Evolutionary conservation across 2,113 vertebrate species (phyloP), one percentile per base, ranked within the genome.

Genomic region (Alexandromys fortis): DNA sequence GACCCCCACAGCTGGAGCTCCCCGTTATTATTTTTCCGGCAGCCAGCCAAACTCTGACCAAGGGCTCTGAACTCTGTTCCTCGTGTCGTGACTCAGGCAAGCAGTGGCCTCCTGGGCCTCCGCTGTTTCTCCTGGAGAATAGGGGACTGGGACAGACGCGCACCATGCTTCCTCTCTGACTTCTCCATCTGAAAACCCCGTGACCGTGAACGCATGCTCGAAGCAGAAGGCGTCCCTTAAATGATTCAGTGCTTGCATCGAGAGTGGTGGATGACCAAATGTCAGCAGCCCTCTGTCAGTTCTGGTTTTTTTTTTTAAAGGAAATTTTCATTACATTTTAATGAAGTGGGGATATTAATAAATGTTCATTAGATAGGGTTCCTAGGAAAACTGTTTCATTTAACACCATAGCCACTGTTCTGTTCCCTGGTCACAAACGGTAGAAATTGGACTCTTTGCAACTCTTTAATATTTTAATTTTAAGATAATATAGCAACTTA

Each of bases 291-390:
- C 24, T 95, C 73, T 38, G 7, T 21, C 13, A 85, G 24, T 77
- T 81, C 47, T 33, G 58, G 1, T n/a, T 65, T 76, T 47, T 49
- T 21, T 55, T 47, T 49, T 21, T 55, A 47, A 42, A 79, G 55
- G 13, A 75, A 78, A 75, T 45, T 28, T 63, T 94, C 63, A 61
- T 61, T 90, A 13, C n/a, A 73, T 92, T 92, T 88, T 88, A 28
- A 63, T 73, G 35, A 96, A 93, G 73, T 95, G 42, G 89, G 45
- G 76, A 82, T 86, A 83, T 78, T 96, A 92, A 87, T 22, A 96
- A 72, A 52, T 83, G 86, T 61, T 90, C 68, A 81, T 45, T 58
- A 90, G 92, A 55, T 52, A 55, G 33, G 21, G 6, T 52, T 38
- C 12, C 14, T 93, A 78, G 63, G 21, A 17, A 12, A 72, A 75